Percentiles rank a stretch among this genome's conserved stretches.
Conservation (phyloP, 92 coral and sea anemone species). For the Desmophyllum pertusum region DNA sequence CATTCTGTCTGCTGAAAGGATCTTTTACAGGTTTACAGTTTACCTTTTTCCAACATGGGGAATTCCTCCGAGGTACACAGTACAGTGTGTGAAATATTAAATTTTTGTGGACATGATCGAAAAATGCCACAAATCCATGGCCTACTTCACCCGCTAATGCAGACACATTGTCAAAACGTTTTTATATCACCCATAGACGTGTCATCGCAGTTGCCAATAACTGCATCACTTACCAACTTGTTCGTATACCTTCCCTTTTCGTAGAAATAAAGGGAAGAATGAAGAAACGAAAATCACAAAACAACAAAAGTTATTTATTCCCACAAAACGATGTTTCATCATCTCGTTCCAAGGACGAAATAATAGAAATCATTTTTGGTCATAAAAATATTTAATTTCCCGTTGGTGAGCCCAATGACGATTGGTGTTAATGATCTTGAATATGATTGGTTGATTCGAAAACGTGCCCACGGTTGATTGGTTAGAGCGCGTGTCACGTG, state of each 20-base stretch:
- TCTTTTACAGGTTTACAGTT: too few species aligned
- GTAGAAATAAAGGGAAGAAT: background rate
- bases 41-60: background rate
- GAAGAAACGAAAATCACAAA: background rate
- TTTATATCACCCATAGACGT: background rate
- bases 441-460: too few species aligned
- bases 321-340: background rate
- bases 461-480: too few species aligned
- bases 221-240: background rate
- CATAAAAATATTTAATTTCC: too few species aligned
- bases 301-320: background rate
- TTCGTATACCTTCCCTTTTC: too few species aligned
- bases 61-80: background rate
- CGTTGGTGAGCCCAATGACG: too few species aligned
- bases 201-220: background rate
- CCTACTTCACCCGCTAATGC: too few species aligned
- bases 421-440: too few species aligned
- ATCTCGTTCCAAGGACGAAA: background rate
- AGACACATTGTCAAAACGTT: too few species aligned
- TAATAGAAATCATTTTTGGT: background rate
- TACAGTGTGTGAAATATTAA: background rate
- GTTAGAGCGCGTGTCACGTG: too few species aligned
- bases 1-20: too few species aligned
- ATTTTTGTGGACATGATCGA: background rate
- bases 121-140: background rate